Base-by-base conservation (phyloP, 2,888 invertebrate genomes). In the Macrophya alboannulata region DNA sequence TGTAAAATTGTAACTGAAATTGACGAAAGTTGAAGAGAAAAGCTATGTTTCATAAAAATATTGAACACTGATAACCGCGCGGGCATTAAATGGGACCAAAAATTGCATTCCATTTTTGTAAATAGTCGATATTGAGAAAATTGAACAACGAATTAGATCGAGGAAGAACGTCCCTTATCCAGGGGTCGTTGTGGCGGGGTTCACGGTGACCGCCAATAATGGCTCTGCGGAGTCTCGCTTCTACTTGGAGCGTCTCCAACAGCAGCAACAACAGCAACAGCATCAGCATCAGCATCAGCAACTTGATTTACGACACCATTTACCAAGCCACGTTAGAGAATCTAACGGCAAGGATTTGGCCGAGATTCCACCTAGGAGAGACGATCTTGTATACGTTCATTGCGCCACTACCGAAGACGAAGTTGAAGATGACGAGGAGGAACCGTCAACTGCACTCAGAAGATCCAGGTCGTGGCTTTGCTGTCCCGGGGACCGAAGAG, bases 381-480 rank as follows among this genome's bases (percentile, higher is more conserved):
- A 90, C 86, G 90, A 90, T 84, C 89, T 90, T 83, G 89, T 91
- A 59, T 90, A 91, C 86, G 90, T 90, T 55, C 89, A 90, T 72
- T 90, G 90, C 86, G 88, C 90, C 8, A 90, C 89, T 10, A 89
- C 89, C 31, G 90, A 91, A 82, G 89, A 89, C 71, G 90, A 90
- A 55, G 86, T 83, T 74, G 83, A 83, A 45, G 86, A 84, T 25
- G 86, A 84, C 37, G 86, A 84, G 40, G 86, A 86, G 25, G 90
- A 90, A 65, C 89, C 88, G 48, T 85, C 88, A 68, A 86, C 86
- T 51, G 88, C 87, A 55, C 87, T 89, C 62, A 43, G 85, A 72
- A 91, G 94, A 85, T 90, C 91, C 51, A 89, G 92, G 85, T 94
- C 94, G 55, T 95, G 94, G 95, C 89, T 94, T 31, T 94, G 94